Conservation (phyloP, 2,888 invertebrate genomes). For the Orgyia antiqua region DNA sequence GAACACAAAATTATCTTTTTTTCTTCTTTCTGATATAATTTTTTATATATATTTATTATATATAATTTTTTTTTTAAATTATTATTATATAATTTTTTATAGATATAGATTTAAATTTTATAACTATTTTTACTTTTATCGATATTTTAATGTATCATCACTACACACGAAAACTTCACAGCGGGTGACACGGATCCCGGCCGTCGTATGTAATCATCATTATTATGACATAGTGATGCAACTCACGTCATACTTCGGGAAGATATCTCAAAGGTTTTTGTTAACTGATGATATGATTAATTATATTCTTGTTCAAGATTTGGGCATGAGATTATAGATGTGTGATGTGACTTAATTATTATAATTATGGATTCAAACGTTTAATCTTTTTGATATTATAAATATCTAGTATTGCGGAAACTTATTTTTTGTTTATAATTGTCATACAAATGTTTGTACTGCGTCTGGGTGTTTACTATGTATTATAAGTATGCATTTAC, state of each 20-base stretch:
- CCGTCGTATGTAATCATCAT: slow-evolving; percentile 32
- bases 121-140: slow-evolving; percentile 10
- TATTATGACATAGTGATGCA: slow-evolving; percentile 52
- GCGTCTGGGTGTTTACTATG: too few species aligned
- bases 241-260: slow-evolving; percentile 40
- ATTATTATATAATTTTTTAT: background rate
- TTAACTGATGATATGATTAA: slow-evolving; percentile 23
- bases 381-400: too few species aligned
- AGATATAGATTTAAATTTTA: background rate
- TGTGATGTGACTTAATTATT: slow-evolving; percentile 2
- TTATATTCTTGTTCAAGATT: slow-evolving; percentile 23
- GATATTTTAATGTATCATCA: slow-evolving; percentile 16
- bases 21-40: too few species aligned
- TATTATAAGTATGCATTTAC: too few species aligned
- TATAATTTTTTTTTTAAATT: too few species aligned
- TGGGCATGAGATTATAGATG: slow-evolving; percentile 15
- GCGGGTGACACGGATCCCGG: slow-evolving; percentile 44
- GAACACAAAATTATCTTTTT: too few species aligned
- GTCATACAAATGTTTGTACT: too few species aligned
- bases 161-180: slow-evolving; percentile 36
- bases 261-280: slow-evolving; percentile 42
- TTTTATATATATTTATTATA: too few species aligned
- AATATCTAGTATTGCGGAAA: too few species aligned
- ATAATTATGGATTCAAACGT: too few species aligned
- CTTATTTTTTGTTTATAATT: too few species aligned